phyloP scores from a whole-genome alignment of 2,888 invertebrate species.

The Xestia sexstrigata region DNA sequence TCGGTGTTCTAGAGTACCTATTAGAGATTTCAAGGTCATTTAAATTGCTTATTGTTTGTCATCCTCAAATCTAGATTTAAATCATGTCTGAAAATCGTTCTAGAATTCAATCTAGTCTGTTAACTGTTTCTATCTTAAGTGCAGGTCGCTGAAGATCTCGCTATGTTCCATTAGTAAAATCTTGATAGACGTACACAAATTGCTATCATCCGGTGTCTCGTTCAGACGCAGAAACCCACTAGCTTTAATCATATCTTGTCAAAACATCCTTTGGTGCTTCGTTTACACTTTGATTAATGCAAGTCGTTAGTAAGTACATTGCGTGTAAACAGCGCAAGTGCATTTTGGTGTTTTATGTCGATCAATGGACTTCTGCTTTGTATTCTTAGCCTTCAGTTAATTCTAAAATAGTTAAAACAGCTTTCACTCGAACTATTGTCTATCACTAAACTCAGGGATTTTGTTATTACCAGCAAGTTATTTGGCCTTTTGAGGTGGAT shows the following conservation, averaged over 20 bases:
- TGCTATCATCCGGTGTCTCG: conserved; percentile 56
- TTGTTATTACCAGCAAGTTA: background rate
- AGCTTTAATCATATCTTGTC: conserved; percentile 58
- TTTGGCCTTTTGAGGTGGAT: background rate
- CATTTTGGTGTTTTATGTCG: conserved; percentile 34
- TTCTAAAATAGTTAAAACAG: background rate
- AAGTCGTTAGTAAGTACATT: conserved; percentile 43
- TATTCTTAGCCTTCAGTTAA: conserved; percentile 7
- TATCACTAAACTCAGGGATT: background rate
- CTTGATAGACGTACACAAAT: conserved; percentile 38
- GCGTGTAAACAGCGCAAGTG: conserved; percentile 54
- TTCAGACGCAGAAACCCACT: conserved; percentile 25
- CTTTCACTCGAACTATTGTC: background rate
- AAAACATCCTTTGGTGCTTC: conserved; percentile 59
- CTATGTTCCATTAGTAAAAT: conserved; percentile 29
- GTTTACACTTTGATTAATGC: conserved; percentile 59
- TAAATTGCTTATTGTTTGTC: background rate
- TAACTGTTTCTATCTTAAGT: conserved; percentile 12
- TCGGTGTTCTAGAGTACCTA: background rate
- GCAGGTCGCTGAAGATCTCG: conserved; percentile 23
- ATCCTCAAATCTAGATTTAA: conserved; percentile 18
- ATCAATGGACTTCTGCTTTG: conserved; percentile 32
- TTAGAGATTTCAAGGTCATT: background rate
- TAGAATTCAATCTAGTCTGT: background rate
- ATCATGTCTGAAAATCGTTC: background rate